These are phyloP conservation scores for Drosophila dives DNA, from an alignment of 2,888 invertebrate genomes.

Conservation along the genomic window DNA sequence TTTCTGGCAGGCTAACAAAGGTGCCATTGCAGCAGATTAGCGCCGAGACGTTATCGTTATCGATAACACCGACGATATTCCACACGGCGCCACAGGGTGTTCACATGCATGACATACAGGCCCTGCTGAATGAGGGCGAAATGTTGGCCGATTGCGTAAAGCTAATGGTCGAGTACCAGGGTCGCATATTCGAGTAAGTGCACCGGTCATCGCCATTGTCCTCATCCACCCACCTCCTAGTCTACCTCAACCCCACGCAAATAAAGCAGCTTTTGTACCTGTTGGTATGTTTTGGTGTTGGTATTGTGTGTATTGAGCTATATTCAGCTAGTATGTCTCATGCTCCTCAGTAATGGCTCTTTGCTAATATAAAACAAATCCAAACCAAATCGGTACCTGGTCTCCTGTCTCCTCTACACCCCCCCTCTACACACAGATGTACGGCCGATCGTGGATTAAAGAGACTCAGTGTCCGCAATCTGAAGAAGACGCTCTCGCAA, in stretches of 20 bases:
- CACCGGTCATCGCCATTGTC: conserved; percentile 5
- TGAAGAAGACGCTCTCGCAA: conserved; percentile 82
- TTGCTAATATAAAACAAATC: conserved; percentile 6
- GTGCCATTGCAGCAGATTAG: conserved; percentile 83
- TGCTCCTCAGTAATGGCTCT: conserved; percentile 21
- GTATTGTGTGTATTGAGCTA: conserved; percentile 10
- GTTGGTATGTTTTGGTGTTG: conserved; percentile 49
- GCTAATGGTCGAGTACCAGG: conserved; percentile 83
- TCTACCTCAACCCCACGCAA: background rate
- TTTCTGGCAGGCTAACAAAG: conserved; percentile 76
- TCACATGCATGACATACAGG: conserved; percentile 79
- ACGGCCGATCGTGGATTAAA: conserved; percentile 73
- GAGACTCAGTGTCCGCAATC: conserved; percentile 75
- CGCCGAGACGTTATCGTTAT: conserved; percentile 82
- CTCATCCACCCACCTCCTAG: background rate
- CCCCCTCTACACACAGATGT: conserved; percentile 61
- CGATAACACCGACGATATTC: conserved; percentile 83
- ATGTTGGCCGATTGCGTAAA: conserved; percentile 81
- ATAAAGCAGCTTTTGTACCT: conserved; percentile 31
- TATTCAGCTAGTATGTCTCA: conserved; percentile 4
- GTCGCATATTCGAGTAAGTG: conserved; percentile 83
- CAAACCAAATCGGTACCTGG: conserved; percentile 22
- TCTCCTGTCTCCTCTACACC: conserved; percentile 11
- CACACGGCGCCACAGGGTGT: conserved; percentile 80
- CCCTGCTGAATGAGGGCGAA: conserved; percentile 80